These are phyloP conservation scores for Nettapus auritus DNA, from an alignment of 2,113 vertebrate species.

Conservation along the genomic window DNA sequence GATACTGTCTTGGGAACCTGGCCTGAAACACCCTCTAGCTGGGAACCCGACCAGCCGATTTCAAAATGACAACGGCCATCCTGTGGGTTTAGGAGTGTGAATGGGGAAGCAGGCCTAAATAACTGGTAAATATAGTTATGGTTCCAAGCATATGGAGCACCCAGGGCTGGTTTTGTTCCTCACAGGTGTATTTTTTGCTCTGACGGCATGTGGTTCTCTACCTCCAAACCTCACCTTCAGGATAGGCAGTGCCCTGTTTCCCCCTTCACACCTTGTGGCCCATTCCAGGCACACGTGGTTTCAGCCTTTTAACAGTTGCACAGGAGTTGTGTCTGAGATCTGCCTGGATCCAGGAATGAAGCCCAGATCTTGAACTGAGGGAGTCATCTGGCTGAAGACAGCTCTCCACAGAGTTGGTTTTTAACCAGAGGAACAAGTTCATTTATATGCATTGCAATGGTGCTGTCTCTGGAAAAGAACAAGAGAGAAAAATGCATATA, in stretches of 20 bases:
- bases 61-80: background rate
- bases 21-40: background rate
- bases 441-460: background rate
- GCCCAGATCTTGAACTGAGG: background rate
- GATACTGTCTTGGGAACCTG: background rate
- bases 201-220: fast-evolving
- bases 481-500: background rate
- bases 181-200: background rate
- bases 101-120: background rate
- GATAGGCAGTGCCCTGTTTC: background rate
- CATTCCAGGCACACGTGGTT: fast-evolving
- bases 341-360: background rate
- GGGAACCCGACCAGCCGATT: background rate
- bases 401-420: background rate
- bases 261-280: background rate
- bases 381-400: background rate
- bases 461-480: constrained; percentile 18
- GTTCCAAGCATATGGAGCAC: background rate
- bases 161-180: background rate
- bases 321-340: background rate
- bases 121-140: background rate
- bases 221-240: background rate
- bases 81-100: background rate
- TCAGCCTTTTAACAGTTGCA: background rate
- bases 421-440: background rate